Conservation (phyloP, 2,888 invertebrate species). For the Microplitis manilae region DNA sequence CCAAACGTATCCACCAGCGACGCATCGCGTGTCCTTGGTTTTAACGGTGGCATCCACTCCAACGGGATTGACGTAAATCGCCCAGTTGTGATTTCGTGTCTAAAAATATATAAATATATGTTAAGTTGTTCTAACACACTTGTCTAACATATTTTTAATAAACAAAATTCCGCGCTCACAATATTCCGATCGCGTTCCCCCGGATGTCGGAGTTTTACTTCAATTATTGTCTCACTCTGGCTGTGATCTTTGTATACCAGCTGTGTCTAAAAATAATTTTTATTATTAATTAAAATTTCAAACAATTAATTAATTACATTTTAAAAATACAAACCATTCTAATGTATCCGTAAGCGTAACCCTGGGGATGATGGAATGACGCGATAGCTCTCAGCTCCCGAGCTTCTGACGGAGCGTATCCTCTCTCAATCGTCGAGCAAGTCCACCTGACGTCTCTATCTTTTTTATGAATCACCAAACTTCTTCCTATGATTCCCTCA, state of each 20-base stretch:
- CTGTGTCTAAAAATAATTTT: constrained; percentile 77
- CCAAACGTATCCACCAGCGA: constrained; percentile 93
- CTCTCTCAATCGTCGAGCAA: constrained; percentile 88
- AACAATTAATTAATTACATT: neutral
- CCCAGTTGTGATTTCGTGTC: constrained; percentile 91
- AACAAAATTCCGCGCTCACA: constrained; percentile 71
- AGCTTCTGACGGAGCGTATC: constrained; percentile 90
- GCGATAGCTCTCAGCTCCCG: constrained; percentile 89
- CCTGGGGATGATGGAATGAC: constrained; percentile 91
- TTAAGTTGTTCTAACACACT: neutral
- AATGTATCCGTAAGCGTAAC: constrained; percentile 89
- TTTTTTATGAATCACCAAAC: constrained; percentile 86
- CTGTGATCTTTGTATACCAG: constrained; percentile 89
- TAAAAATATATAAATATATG: constrained; percentile 65
- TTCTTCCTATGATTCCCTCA: constrained; percentile 87
- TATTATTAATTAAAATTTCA: neutral
- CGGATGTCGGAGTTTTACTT: constrained; percentile 90
- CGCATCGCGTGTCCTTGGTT: constrained; percentile 85
- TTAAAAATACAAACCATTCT: constrained; percentile 77
- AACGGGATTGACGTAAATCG: constrained; percentile 91
- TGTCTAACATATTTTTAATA: constrained; percentile 32
- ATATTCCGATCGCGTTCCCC: constrained; percentile 87
- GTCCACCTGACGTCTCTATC: constrained; percentile 79
- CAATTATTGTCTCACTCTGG: constrained; percentile 90
- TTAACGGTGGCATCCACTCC: constrained; percentile 92